Evolutionary conservation across 2,888 invertebrate species (phyloP).

Genomic region (Matsumyia berberina): DNA sequence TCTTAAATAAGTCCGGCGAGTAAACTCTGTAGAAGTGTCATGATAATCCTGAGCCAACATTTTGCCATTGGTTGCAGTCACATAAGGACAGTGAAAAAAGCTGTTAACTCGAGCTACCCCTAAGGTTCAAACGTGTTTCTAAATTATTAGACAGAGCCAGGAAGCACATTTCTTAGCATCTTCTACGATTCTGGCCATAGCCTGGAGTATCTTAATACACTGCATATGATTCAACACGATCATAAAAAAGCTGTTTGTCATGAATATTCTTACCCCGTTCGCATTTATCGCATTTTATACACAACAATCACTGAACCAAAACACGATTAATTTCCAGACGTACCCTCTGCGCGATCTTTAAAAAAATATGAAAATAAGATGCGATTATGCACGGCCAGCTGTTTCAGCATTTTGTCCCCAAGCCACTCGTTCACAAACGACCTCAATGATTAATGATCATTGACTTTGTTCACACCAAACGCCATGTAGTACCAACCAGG

Average conservation of each 20-base stretch:
- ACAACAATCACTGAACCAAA: neutral
- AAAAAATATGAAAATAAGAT: neutral
- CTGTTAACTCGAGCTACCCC: no score
- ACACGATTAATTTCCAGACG: neutral
- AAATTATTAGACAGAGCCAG: no score
- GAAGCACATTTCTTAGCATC: no score
- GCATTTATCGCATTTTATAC: conserved; percentile 25
- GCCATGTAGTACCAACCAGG: conserved; percentile 31
- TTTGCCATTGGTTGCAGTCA: no score
- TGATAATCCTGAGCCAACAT: no score
- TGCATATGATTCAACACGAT: neutral
- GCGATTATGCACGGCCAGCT: conserved; percentile 64
- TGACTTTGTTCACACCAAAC: conserved; percentile 57
- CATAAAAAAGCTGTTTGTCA: neutral
- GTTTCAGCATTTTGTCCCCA: conserved; percentile 28
- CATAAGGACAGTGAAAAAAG: no score
- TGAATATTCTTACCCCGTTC: conserved; percentile 38
- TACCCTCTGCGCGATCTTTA: neutral
- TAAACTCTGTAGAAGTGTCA: no score
- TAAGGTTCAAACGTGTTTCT: no score
- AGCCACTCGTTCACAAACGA: conserved; percentile 43
- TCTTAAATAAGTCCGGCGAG: no score
- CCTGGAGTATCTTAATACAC: neutral
- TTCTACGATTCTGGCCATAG: no score
- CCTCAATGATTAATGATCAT: conserved; percentile 69